phyloP scores from a whole-genome alignment of 2,797 vertebrate genomes.

The Chromobotia macracanthus region DNA sequence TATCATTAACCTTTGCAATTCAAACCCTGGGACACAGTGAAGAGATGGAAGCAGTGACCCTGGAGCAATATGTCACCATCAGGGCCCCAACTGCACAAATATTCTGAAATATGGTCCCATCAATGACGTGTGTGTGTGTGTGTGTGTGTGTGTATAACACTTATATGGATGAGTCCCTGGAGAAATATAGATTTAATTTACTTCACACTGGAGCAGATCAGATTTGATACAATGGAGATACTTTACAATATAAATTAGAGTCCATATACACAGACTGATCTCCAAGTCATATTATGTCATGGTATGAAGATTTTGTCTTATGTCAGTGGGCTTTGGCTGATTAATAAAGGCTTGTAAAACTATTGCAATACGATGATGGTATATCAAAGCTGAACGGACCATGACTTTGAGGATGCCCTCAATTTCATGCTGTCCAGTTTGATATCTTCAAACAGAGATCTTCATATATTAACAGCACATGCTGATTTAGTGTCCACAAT shows the following conservation, averaged over 20 bases:
- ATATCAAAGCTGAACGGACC: conserved; percentile 57
- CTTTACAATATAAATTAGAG: conserved; percentile 70
- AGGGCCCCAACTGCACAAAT: conserved; percentile 73
- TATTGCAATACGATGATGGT: conserved; percentile 53
- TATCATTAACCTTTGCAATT: conserved; percentile 99
- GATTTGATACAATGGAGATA: conserved; percentile 76
- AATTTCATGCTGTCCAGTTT: conserved; percentile 62
- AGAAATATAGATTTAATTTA: conserved; percentile 92
- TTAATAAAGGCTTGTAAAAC: conserved; percentile 56
- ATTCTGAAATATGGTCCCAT: conserved; percentile 84
- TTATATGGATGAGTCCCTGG: conserved; percentile 74
- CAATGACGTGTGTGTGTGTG: conserved; percentile 78
- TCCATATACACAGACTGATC: conserved; percentile 51
- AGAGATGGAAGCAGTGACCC: conserved; percentile 91
- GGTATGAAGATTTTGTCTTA: conserved; percentile 24
- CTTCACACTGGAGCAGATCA: conserved; percentile 83
- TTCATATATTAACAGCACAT: conserved; percentile 33
- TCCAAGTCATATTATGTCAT: conserved; percentile 37
- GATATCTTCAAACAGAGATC: conserved; percentile 48
- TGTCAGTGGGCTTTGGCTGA: conserved; percentile 34
- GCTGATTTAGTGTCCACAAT: not conserved
- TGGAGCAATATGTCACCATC: conserved; percentile 90
- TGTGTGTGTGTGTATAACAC: conserved; percentile 75
- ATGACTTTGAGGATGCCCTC: conserved; percentile 64
- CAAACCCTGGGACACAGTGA: conserved; percentile 83